Percentiles rank a stretch among this genome's conserved stretches.
phyloP scores from a whole-genome alignment of 2,113 vertebrate genomes.

The Stercorarius parasiticus region DNA sequence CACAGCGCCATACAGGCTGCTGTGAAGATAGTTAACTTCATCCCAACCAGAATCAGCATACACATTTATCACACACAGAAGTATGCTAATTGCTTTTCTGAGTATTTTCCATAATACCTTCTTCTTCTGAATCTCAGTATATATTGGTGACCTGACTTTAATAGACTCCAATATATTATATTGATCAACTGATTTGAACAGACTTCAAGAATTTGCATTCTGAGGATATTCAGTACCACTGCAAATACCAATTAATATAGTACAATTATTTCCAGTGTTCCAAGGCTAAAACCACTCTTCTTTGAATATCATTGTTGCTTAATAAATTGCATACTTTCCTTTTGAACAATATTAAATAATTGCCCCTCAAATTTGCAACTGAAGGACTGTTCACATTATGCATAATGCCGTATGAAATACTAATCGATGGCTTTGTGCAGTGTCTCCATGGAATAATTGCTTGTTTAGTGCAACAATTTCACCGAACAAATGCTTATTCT shows the following conservation, averaged over 20 bases:
- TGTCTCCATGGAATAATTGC: conserved; percentile 33
- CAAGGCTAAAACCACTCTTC: background rate
- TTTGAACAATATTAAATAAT: conserved; percentile 51
- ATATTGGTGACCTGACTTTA: background rate
- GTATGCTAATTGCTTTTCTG: background rate
- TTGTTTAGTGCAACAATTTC: conserved; percentile 16
- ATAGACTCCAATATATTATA: background rate
- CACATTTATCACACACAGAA: background rate
- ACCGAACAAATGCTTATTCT: conserved; percentile 10
- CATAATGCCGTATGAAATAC: conserved; percentile 40
- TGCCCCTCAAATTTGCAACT: background rate
- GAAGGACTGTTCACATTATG: conserved; percentile 11
- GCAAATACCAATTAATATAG: background rate
- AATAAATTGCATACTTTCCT: conserved; percentile 38
- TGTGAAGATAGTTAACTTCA: background rate
- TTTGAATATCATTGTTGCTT: conserved; percentile 17
- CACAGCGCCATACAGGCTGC: background rate
- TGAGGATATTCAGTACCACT: background rate
- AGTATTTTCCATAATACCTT: background rate
- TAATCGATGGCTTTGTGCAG: conserved; percentile 47
- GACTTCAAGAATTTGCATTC: background rate
- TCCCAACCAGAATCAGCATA: background rate
- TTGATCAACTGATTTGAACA: background rate
- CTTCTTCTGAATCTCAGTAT: background rate
- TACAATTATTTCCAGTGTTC: background rate